Percentiles rank a stretch among this genome's conserved stretches.
Conservation (phyloP, 1,140 invertebrate species). For the Pectinophora gossypiella region DNA sequence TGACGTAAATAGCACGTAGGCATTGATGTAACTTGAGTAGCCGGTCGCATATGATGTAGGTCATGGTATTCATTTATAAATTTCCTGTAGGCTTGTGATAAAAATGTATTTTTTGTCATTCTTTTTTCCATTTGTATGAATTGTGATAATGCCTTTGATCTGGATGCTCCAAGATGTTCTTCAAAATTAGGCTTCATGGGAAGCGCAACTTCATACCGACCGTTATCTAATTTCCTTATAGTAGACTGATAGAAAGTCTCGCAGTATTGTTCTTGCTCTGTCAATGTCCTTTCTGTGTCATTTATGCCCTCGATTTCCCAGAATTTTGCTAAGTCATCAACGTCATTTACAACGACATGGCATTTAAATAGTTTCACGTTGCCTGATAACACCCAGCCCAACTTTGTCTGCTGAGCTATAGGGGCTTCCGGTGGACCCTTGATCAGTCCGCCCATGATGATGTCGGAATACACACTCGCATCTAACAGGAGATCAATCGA, state of each 20-base stretch:
- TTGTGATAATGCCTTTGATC: background rate
- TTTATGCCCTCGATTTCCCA: background rate
- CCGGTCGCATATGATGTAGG: background rate
- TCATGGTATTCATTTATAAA: slow-evolving; percentile 2
- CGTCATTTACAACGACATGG: background rate
- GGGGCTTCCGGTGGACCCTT: background rate
- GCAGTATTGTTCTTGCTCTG: background rate
- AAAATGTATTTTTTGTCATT: background rate
- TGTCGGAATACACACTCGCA: background rate
- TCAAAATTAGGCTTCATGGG: background rate
- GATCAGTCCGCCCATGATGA: background rate
- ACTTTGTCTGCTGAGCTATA: slow-evolving; percentile 22
- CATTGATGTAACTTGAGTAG: background rate
- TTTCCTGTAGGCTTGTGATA: background rate
- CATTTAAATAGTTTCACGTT: background rate
- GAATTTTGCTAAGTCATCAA: background rate
- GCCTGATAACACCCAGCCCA: slow-evolving; percentile 27
- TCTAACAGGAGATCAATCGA: slow-evolving; percentile 3
- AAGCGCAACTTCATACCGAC: background rate
- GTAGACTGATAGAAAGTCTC: background rate
- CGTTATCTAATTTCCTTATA: background rate
- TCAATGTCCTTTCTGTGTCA: background rate
- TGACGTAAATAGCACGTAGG: background rate
- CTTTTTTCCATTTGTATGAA: background rate
- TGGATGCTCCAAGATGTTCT: background rate